phyloP scores from a whole-genome alignment of 2,888 invertebrate species.

The Microctonus brassicae region DNA sequence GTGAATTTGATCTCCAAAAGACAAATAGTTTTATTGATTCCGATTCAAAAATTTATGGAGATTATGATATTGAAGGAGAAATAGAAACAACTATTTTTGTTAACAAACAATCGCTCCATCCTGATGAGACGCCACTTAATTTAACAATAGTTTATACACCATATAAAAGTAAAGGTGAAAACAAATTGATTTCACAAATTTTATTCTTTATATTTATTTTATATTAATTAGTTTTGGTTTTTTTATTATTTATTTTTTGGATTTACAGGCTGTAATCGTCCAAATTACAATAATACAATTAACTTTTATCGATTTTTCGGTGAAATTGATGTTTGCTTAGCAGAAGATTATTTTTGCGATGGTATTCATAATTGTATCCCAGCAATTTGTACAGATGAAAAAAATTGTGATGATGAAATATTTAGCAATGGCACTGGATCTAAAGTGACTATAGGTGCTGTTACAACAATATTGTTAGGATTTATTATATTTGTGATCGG shows the following conservation, averaged over 20 bases:
- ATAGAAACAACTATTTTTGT: conserved; percentile 70
- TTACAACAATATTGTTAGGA: conserved; percentile 69
- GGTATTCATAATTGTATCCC: conserved; percentile 70
- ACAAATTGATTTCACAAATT: background rate
- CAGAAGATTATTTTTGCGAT: conserved; percentile 69
- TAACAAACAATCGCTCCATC: conserved; percentile 57
- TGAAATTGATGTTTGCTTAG: conserved; percentile 65
- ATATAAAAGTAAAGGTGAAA: conserved; percentile 62
- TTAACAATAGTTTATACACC: conserved; percentile 71
- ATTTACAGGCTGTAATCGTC: conserved; percentile 52
- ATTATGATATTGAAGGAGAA: conserved; percentile 53
- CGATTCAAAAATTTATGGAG: conserved; percentile 33
- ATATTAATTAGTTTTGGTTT: conserved; percentile 2
- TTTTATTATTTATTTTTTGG: background rate
- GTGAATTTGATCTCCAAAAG: conserved; percentile 58
- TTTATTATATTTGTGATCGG: conserved; percentile 71
- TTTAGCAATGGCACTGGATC: conserved; percentile 59
- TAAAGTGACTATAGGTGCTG: conserved; percentile 71
- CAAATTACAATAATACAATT: conserved; percentile 41
- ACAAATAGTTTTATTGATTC: conserved; percentile 42
- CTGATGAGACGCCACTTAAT: conserved; percentile 59
- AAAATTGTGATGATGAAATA: conserved; percentile 58
- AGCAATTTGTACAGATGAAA: conserved; percentile 69
- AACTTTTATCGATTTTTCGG: conserved; percentile 49
- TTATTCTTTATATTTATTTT: background rate